Evolutionary conservation across 2,797 vertebrate species (phyloP).

Genomic region (Macropodus opercularis): DNA sequence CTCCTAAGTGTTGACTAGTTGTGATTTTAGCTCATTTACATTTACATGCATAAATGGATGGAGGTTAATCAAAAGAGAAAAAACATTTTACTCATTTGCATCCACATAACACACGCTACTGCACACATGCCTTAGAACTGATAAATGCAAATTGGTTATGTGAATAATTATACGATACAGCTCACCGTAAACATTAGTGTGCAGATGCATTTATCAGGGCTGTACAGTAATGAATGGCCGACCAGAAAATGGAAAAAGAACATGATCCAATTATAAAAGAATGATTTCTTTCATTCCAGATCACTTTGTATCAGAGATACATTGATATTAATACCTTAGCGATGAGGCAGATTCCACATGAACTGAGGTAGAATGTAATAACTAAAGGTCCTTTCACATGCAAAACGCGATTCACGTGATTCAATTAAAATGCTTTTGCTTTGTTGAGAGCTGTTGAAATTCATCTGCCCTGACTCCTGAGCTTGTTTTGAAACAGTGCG

Average conservation of each 20-base stretch:
- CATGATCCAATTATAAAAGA: not conserved
- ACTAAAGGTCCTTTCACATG: not conserved
- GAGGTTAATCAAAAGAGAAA: not conserved
- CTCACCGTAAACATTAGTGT: no score
- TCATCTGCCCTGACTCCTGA: not conserved
- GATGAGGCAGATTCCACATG: not conserved
- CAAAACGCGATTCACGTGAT: not conserved
- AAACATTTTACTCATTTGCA: no score
- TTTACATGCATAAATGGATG: not conserved
- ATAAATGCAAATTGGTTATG: not conserved
- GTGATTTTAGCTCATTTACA: not conserved
- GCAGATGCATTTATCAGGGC: not conserved
- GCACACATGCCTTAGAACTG: no score
- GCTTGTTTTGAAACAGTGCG: conserved; percentile 1
- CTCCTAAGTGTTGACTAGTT: not conserved
- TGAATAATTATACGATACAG: not conserved
- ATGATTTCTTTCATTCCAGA: not conserved
- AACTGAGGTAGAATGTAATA: no score
- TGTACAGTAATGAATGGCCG: no score
- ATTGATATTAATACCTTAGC: not conserved
- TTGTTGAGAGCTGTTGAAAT: not conserved
- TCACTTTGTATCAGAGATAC: not conserved
- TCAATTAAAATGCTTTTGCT: not conserved
- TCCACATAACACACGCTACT: no score
- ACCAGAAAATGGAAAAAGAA: not conserved